Percentiles rank a stretch among this genome's conserved stretches.
Conservation (phyloP, 2,888 invertebrate genomes). For the Physocephala rufipes region DNA sequence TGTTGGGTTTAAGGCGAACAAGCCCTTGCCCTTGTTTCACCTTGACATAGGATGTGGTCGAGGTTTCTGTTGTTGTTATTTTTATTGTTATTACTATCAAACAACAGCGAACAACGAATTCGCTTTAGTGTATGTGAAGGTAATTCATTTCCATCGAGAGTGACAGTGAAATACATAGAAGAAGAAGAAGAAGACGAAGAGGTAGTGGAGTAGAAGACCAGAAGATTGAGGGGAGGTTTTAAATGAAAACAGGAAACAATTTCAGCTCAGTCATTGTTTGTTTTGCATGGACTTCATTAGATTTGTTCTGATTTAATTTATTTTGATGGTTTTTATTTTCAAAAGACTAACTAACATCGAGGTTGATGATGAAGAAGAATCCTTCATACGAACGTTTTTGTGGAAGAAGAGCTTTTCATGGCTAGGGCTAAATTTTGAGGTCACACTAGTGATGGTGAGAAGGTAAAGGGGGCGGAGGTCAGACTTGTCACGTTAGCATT, state of each 20-base stretch:
- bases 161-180: no score
- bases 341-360: background rate
- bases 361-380: background rate
- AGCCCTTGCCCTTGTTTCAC: constrained; percentile 4
- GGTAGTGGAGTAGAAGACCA: no score
- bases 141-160: background rate
- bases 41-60: background rate
- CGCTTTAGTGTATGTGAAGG: background rate
- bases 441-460: background rate
- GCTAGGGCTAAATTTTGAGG: background rate
- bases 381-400: no score
- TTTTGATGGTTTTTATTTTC: background rate
- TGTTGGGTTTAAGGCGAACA: background rate
- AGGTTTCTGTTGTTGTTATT: background rate
- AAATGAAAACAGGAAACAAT: no score
- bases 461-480: no score
- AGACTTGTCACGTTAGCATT: no score
- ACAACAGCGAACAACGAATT: background rate
- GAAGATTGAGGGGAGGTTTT: no score
- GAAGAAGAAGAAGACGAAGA: no score
- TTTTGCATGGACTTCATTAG: background rate
- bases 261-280: no score
- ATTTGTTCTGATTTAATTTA: background rate
- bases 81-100: background rate
- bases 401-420: background rate